phyloP scores from a whole-genome alignment of 2,888 invertebrate species.

The Nymphalis c-album region DNA sequence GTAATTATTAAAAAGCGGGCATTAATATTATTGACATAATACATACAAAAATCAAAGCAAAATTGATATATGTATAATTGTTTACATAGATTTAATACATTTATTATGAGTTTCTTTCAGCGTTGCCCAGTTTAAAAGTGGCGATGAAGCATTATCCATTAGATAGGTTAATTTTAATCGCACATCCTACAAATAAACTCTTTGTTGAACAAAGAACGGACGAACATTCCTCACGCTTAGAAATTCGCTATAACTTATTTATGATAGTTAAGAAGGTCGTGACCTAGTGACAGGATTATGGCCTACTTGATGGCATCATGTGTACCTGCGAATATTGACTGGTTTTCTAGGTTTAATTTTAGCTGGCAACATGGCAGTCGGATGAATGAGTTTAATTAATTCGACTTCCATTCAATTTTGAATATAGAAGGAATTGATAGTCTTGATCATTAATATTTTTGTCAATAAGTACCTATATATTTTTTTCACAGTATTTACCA shows the following conservation, averaged over 20 bases:
- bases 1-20: no score
- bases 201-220: background rate
- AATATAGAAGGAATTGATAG: no score
- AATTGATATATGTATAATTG: no score
- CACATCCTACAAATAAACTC: background rate
- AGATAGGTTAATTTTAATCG: background rate
- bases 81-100: no score
- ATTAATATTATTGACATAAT: no score
- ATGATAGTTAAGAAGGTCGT: background rate
- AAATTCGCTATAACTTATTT: slow-evolving; percentile 6
- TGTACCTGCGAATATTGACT: slow-evolving; percentile 14
- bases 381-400: background rate
- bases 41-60: no score
- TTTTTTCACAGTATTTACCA: no score
- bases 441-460: no score
- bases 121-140: no score
- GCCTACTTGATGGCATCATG: slow-evolving; percentile 6
- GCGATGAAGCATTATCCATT: background rate
- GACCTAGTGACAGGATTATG: slow-evolving; percentile 10
- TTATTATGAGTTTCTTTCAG: no score
- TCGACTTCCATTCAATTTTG: background rate
- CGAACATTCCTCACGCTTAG: background rate
- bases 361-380: background rate
- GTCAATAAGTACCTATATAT: no score
- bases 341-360: background rate